These are phyloP conservation scores for Onychostruthus taczanowskii DNA, from an alignment of 2,113 vertebrate species.

Conservation along the genomic window DNA sequence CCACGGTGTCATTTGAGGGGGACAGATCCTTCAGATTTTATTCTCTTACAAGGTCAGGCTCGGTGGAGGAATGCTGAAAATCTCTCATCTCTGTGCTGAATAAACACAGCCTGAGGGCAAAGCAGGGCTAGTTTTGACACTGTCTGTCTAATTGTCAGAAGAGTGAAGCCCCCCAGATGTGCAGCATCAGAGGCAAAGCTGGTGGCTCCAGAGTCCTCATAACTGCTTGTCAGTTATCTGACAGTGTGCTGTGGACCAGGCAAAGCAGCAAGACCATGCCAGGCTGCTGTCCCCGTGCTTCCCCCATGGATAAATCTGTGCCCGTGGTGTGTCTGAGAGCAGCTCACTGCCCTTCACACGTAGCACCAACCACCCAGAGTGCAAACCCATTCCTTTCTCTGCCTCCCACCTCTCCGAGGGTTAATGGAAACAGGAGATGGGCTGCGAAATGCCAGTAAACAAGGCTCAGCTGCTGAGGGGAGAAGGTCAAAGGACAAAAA, in stretches of 20 bases:
- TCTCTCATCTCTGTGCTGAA: slow-evolving; percentile 5
- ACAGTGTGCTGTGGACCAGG: neutral
- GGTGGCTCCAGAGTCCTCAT: neutral
- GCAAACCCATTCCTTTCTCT: neutral
- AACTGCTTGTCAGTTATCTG: neutral
- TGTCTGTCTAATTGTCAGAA: neutral
- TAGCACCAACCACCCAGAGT: neutral
- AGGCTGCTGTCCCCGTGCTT: neutral
- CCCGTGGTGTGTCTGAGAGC: neutral
- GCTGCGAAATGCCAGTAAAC: slow-evolving; percentile 6
- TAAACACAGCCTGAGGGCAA: neutral
- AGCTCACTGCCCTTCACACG: accelerated
- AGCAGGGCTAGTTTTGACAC: neutral
- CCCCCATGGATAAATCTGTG: neutral
- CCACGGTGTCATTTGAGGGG: neutral
- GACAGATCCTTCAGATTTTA: neutral
- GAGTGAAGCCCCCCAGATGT: neutral
- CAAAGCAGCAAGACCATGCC: neutral
- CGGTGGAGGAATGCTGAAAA: slow-evolving; percentile 22
- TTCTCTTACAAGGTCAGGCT: slow-evolving; percentile 3
- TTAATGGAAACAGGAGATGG: slow-evolving; percentile 42
- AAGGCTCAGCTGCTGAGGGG: neutral
- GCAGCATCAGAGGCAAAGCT: neutral
- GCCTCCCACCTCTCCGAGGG: neutral
- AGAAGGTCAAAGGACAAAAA: slow-evolving; percentile 55